These are phyloP conservation scores for Podotricha telesiphe DNA, from an alignment of 2,888 invertebrate species.

Conservation along the genomic window DNA sequence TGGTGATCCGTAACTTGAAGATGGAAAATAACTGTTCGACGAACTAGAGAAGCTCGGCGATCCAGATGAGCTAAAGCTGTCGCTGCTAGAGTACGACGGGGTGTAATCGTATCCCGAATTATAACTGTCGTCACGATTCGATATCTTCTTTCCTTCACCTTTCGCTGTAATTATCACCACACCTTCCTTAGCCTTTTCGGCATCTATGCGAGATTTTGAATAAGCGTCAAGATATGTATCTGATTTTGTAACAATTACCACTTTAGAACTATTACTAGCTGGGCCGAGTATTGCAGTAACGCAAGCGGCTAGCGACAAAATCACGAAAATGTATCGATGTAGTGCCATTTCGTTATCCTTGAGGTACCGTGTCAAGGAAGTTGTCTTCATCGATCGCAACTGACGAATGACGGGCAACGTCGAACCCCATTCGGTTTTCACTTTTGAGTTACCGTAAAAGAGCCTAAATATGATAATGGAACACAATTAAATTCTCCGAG, in stretches of 20 bases:
- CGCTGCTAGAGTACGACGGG: constrained; percentile 65
- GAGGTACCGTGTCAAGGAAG: constrained; percentile 65
- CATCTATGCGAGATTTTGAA: constrained; percentile 81
- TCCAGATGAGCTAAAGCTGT: constrained; percentile 64
- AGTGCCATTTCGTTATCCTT: constrained; percentile 64
- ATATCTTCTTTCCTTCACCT: constrained; percentile 76
- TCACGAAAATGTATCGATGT: constrained; percentile 55
- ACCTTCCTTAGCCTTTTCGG: constrained; percentile 73
- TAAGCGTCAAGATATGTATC: constrained; percentile 88
- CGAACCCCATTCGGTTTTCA: constrained; percentile 78
- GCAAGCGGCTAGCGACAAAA: constrained; percentile 61
- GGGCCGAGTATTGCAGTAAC: constrained; percentile 73
- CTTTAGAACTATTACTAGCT: constrained; percentile 63
- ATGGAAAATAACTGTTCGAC: constrained; percentile 57
- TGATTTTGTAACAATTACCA: constrained; percentile 57
- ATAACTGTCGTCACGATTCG: constrained; percentile 76
- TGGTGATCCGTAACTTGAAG: constrained; percentile 62
- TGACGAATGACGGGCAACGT: constrained; percentile 76
- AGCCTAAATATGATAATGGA: constrained; percentile 84
- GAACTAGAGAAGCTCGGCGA: constrained; percentile 59
- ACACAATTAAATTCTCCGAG: constrained; percentile 82
- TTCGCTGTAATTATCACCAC: constrained; percentile 76
- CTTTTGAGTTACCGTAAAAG: constrained; percentile 83
- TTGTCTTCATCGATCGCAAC: constrained; percentile 77
- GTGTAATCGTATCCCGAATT: constrained; percentile 74